Evolutionary conservation across 2,113 vertebrate genomes (phyloP), one percentile per base, ranked within the genome.

Genomic region (Colaptes auratus): DNA sequence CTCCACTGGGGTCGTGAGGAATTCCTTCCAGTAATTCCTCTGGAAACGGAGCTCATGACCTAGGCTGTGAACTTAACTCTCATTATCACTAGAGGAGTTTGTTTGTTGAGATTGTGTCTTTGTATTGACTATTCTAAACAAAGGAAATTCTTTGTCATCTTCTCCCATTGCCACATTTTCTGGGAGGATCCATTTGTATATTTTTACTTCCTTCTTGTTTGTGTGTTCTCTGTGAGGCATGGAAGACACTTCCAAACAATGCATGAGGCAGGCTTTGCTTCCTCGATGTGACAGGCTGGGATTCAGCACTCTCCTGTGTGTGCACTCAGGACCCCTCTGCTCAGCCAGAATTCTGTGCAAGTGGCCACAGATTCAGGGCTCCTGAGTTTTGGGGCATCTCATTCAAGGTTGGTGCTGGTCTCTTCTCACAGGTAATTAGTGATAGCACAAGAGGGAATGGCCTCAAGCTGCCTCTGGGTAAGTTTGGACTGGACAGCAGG

Each of bases 121-220:
- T 79, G 90, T 86, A 42, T 92, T 95, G 81, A 18, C 35, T 78
- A 31, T 71, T 69, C 88, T 77, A 96, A 96, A 95, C 91, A 95
- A 80, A 95, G 93, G 94, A 91, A 87, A 85, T 91, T 69, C 73
- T 94, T 90, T n/a, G 50, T 52, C 6, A 3, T 88, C 86, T 89
- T 95, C 73, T 66, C 82, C 75, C 81, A 36, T 86, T 86, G 69
- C 70, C 66, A 78, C 63, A 59, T 89, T 90, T 92, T 93, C 63
- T 94, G 93, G 74, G 86, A 92, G 94, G 82, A 76, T 66, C 66
- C 25, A 18, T 77, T 80, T 96, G 93, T 95, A 52, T 96, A 90
- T 92, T 96, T 96, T 92, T 82, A 16, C 80, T 95, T 82, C 20
- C 73, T 80, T 95, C 70, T 65, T 93, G 89, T 95, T 95, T 96